phyloP scores from a whole-genome alignment of 2,888 invertebrate species.

The Pachydiplax longipennis region DNA sequence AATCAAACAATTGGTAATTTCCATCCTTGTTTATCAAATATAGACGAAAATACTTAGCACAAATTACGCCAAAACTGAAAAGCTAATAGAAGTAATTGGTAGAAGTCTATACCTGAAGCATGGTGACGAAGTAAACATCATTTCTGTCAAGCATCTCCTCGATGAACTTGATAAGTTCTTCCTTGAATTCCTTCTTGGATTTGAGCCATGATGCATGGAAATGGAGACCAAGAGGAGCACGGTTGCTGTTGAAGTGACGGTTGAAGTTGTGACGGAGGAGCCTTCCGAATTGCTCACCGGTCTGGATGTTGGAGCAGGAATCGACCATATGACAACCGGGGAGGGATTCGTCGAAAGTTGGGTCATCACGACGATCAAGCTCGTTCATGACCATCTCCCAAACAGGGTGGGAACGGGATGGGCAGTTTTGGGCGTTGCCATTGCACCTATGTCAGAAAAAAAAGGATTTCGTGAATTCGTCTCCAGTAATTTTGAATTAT shows the following conservation, averaged over 20 bases:
- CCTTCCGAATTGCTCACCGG: conserved; percentile 88
- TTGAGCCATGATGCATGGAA: conserved; percentile 97
- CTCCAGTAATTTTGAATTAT: no score
- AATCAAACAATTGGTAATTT: no score
- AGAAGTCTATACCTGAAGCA: conserved; percentile 67
- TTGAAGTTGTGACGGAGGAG: conserved; percentile 93
- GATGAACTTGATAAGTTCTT: conserved; percentile 90
- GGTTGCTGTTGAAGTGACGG: conserved; percentile 90
- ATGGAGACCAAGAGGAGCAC: conserved; percentile 88
- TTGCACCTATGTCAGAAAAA: conserved; percentile 67
- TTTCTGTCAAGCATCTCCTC: conserved; percentile 89
- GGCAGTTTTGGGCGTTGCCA: conserved; percentile 93
- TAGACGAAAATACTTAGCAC: background rate
- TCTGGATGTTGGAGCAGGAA: conserved; percentile 91
- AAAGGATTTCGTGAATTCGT: background rate
- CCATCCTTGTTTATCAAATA: background rate
- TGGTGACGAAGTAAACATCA: conserved; percentile 92
- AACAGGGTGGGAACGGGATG: conserved; percentile 85
- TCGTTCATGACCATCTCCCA: conserved; percentile 99
- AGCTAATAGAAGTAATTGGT: background rate
- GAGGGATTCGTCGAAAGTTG: conserved; percentile 90
- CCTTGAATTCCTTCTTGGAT: conserved; percentile 91
- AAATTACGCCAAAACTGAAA: background rate
- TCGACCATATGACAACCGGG: conserved; percentile 96
- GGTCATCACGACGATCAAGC: conserved; percentile 90